Percentiles rank a stretch among this genome's conserved stretches.
These are phyloP conservation scores for Cheilosia urbana DNA, from an alignment of 2,888 invertebrate species.

Conservation along the genomic window DNA sequence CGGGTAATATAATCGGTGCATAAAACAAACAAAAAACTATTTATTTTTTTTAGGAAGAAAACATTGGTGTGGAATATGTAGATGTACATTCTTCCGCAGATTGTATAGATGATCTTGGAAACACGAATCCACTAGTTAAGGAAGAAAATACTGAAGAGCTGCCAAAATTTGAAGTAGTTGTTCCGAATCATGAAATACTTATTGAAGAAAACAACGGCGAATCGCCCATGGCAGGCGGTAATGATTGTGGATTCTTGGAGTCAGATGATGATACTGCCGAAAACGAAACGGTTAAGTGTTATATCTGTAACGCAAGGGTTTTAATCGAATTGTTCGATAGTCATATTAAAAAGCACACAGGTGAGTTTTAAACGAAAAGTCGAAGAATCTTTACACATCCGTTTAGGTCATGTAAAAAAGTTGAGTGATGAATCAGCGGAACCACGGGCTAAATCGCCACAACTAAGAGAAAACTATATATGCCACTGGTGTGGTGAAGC, in stretches of 20 bases:
- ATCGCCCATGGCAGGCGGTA: not conserved
- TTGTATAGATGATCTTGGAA: conserved; percentile 6
- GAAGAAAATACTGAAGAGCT: conserved; percentile 17
- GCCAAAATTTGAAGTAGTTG: conserved; percentile 18
- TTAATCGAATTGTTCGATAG: conserved; percentile 67
- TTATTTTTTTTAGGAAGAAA: conserved; percentile 13
- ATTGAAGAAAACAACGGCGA: not conserved
- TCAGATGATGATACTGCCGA: too few relatives aligned
- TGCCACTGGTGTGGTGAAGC: conserved; percentile 56
- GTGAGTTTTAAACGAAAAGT: conserved; percentile 9
- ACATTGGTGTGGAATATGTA: not conserved
- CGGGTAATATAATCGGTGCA: not conserved
- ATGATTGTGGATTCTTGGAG: not conserved
- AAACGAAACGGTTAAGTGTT: not conserved
- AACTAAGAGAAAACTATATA: conserved; percentile 3
- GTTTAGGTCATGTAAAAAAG: not conserved
- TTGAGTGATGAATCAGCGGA: conserved; percentile 18
- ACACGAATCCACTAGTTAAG: not conserved
- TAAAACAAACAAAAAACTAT: not conserved
- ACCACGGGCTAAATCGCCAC: not conserved
- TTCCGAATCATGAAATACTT: conserved; percentile 12
- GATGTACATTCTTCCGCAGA: not conserved
- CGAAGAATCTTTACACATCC: not conserved
- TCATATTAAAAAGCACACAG: conserved; percentile 76
- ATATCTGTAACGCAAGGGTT: not conserved